Conservation (phyloP, 2,888 invertebrate genomes). For the Sinodicranocentrus sp. region DNA sequence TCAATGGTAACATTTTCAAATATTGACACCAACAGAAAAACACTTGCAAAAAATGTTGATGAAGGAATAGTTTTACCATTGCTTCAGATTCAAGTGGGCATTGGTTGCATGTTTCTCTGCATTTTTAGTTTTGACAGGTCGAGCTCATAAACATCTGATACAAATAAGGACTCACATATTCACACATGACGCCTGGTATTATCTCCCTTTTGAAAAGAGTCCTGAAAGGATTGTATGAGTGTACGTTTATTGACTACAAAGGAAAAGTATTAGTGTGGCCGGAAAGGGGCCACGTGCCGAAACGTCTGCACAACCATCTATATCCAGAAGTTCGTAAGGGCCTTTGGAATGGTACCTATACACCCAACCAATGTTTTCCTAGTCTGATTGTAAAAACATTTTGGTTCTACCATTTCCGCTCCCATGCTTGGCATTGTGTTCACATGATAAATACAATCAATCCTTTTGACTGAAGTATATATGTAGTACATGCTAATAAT, state of each 20-base stretch:
- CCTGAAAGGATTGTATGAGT: neutral
- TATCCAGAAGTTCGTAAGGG: conserved; percentile 40
- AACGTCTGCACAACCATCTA: conserved; percentile 35
- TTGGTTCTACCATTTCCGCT: conserved; percentile 47
- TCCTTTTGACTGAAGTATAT: neutral
- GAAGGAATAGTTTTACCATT: no score
- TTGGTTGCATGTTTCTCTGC: neutral
- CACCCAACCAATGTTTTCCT: conserved; percentile 40
- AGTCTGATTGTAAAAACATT: conserved; percentile 58
- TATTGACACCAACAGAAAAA: no score
- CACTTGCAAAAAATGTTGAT: no score
- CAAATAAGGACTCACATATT: neutral
- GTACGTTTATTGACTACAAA: neutral
- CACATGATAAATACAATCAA: conserved; percentile 2
- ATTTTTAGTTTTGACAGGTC: conserved; percentile 7
- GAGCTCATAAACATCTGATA: neutral
- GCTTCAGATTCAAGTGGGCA: no score
- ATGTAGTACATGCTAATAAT: neutral
- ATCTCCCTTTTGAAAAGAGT: neutral
- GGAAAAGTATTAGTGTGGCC: conserved; percentile 7
- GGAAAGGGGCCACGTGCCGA: conserved; percentile 57
- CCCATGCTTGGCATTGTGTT: neutral
- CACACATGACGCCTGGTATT: neutral
- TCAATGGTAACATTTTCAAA: no score
- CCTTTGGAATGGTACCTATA: neutral